Base-by-base conservation (phyloP, 2,797 vertebrate species). In the Hyperoplus lanceolatus region DNA sequence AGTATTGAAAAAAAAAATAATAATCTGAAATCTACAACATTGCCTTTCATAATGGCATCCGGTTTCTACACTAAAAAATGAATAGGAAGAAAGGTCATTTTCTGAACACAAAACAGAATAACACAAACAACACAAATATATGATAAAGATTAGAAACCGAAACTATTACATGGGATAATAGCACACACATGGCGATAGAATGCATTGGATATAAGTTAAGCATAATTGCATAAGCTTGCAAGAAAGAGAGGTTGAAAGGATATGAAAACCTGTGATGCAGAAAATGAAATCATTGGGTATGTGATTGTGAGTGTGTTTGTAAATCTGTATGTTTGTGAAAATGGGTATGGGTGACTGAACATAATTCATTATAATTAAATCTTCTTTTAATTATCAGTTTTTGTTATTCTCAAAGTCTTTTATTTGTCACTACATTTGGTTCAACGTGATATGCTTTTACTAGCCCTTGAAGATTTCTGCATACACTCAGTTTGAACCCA, bases 251-350 rank as follows among this genome's bases (percentile, higher is more conserved):
- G 39, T 78, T 53, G n/a, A 29, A 66, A 5, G 39, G 53, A 79
- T 82, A 48, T 60, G 55, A 72, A 75, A 81, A 67, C 12, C 43
- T 9, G 21, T 74, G 67, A 71, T 73, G 78, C 67, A 79, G 77
- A 81, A 83, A 83, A 85, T 73, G 8, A 72, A 79, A 83, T 83
- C 36, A 69, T 13, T 8, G 42, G 6, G 29, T 60, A 53, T 64
- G 57, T 68, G 65, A 43, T 16, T 38, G 45, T 15, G 14, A 51
- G 55, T 68, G 50, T 39, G 38, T 62, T 29, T 54, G 49, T 43
- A 11, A 11, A 36, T 2, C 2, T 70, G 68, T 72, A 46, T 49
- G 0, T 53, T 50, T 56, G n/a, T 15, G 15, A 41, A 51, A 54
- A 50, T 57, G 12, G 15, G 42, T 55, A 70, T n/a, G 46, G 8